These are phyloP conservation scores for Aythya baeri DNA, from an alignment of 2,113 vertebrate species.

Conservation along the genomic window DNA sequence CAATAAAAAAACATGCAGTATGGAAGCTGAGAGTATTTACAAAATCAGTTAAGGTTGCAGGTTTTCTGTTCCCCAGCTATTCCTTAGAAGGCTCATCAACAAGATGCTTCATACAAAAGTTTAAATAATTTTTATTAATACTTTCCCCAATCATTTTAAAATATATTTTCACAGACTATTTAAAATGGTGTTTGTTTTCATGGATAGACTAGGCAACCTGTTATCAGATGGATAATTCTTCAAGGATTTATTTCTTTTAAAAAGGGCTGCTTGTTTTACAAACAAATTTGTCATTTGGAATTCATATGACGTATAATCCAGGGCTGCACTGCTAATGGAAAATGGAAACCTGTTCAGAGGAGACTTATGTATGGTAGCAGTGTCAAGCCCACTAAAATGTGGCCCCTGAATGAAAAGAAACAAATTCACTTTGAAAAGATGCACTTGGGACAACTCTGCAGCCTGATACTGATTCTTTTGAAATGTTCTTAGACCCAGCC, in stretches of 20 bases:
- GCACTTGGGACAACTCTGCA: neutral
- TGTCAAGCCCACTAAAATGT: neutral
- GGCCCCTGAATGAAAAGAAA: constrained; percentile 5
- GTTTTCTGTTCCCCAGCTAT: constrained; percentile 6
- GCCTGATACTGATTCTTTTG: neutral
- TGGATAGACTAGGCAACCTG: neutral
- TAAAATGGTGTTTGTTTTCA: neutral
- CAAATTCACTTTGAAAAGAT: neutral
- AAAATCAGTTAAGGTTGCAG: neutral
- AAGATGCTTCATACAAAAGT: neutral
- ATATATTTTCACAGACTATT: neutral
- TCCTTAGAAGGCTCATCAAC: neutral
- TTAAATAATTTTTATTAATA: constrained; percentile 9
- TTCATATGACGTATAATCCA: neutral
- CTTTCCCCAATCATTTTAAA: neutral
- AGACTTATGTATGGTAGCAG: neutral
- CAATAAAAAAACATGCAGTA: constrained; percentile 45
- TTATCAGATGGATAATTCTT: neutral
- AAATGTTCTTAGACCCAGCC: neutral
- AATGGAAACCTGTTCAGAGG: neutral
- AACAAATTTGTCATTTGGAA: neutral
- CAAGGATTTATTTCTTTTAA: constrained; percentile 9
- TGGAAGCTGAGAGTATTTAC: constrained; percentile 32
- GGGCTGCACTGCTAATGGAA: neutral
- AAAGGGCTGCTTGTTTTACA: neutral